Base-by-base conservation (phyloP, 2,797 vertebrate genomes). In the Agapornis canus region DNA sequence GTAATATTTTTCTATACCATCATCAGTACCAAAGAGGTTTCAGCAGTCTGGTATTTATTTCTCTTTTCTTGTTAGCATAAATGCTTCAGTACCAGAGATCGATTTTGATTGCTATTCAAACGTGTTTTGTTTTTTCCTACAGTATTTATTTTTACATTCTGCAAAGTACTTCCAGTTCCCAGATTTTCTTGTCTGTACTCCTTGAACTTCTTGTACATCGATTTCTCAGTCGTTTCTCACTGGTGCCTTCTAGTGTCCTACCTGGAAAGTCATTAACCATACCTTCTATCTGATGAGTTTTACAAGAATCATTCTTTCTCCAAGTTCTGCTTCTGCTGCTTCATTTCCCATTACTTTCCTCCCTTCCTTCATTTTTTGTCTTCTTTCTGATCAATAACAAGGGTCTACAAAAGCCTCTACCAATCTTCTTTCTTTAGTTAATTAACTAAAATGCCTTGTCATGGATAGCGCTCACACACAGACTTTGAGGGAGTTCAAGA, bases 211-310 rank as follows among this genome's bases (percentile, higher is more conserved):
- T 75, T 71, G 61, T 65, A 61, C 26, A 78, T 57, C 51, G 40
- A 5, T 90, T 90, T 92, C 26, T 90, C 31, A 20, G 43, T 60
- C 90, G 25, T 71, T 88, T 86, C 57, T 91, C 49, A 39, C 10
- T 57, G 11, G 5, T 90, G 86, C 84, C 42, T 82, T 49, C 66
- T 65, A 61, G 39, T 72, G 10, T 79, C 9, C 66, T 90, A 23
- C 40, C 54, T 23, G 31, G 59, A 90, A 90, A 69, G 35, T 93
- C 71, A 86, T 84, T 93, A 82, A 56, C 43, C 1, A 1, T 75
- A 60, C 18, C 42, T 91, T 79, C 73, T 84, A 54, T 86, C 86
- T 89, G 90, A 94, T 84, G 54, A 49, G 61, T 94, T 93, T 59
- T 89, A 79, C 66, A 79, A 69, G 25, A 90, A 79, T 15, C 5